Evolutionary conservation across 2,888 invertebrate genomes (phyloP).

Genomic region (Apodemia mormo): DNA sequence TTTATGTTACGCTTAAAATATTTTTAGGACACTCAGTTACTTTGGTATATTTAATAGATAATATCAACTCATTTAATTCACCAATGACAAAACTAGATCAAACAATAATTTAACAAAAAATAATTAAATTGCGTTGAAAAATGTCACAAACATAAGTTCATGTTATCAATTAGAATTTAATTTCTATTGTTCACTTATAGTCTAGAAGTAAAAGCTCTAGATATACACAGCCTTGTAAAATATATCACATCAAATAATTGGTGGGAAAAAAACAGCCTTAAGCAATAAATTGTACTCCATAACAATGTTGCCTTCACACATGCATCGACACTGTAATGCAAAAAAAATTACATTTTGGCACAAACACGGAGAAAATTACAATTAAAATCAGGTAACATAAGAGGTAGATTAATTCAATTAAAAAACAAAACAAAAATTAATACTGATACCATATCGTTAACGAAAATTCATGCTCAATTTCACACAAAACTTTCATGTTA

Average conservation of each 20-base stretch:
- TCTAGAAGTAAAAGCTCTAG: conserved; percentile 22
- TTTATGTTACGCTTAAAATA: too few relatives aligned
- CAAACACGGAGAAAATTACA: conserved; percentile 28
- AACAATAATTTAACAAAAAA: too few relatives aligned
- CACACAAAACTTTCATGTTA: too few relatives aligned
- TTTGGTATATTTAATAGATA: too few relatives aligned
- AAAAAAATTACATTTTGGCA: conserved; percentile 27
- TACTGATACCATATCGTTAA: background rate
- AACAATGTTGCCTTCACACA: background rate
- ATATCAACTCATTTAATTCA: too few relatives aligned
- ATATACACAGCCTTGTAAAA: conserved; percentile 23
- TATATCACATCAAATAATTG: conserved; percentile 20
- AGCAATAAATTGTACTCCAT: background rate
- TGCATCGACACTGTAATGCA: background rate
- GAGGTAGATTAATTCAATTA: conserved; percentile 48
- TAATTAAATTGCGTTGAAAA: too few relatives aligned
- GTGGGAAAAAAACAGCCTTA: conserved; percentile 18
- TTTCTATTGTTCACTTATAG: background rate
- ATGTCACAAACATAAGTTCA: background rate
- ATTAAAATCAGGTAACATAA: conserved; percentile 47
- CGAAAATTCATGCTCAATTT: too few relatives aligned
- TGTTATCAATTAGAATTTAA: background rate
- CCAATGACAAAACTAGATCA: too few relatives aligned
- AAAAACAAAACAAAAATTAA: conserved; percentile 7
- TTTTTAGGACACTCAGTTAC: too few relatives aligned